Evolutionary conservation across 2,113 vertebrate genomes (phyloP), one percentile per base, ranked within the genome.

Genomic region (Scopus umbretta): DNA sequence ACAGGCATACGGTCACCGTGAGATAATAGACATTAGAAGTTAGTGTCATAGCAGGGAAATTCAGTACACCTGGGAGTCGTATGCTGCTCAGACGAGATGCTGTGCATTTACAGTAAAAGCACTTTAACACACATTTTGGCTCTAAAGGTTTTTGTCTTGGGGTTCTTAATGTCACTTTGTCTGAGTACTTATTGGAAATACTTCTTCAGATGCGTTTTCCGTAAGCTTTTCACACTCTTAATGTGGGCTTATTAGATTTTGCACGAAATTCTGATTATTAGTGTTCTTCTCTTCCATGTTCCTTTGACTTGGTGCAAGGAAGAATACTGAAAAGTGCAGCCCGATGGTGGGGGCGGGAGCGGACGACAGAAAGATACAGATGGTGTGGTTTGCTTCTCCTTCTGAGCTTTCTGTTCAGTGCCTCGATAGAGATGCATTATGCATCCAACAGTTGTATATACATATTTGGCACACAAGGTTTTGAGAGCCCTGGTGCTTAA

Each of bases 71-170:
- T 83, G 92, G 74, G 74, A 62, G 15, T 38, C 1, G 6, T 21
- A 2, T 9, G 27, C 61, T 49, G 73, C 61, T 40, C 62, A 7
- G 56, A 47, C 0, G 2, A 25, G 61, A 25, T 38, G 45, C 62
- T 0, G 1, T 2, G 2, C 0, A 0, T 23, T 91, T 49, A 16
- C 2, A 0, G 16, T 80, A 66, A 96, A 86, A 93, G 65, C 94
- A 68, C 65, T 90, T 70, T 2, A 61, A 19, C 50, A 22, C 8
- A 1, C 12, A n/a, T 55, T 85, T 80, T 43, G 78, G 7, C 66
- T 87, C 61, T 47, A 19, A 49, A 34, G 79, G 13, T 45, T 94
- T 92, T 95, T 76, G 22, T 78, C 38, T 45, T 62, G 34, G 71
- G 26, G 38, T 80, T 94, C 67, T 86, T 86, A 65, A 53, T 49